Conservation (phyloP, 1,140 invertebrate species). For the Leptinotarsa defecta region DNA sequence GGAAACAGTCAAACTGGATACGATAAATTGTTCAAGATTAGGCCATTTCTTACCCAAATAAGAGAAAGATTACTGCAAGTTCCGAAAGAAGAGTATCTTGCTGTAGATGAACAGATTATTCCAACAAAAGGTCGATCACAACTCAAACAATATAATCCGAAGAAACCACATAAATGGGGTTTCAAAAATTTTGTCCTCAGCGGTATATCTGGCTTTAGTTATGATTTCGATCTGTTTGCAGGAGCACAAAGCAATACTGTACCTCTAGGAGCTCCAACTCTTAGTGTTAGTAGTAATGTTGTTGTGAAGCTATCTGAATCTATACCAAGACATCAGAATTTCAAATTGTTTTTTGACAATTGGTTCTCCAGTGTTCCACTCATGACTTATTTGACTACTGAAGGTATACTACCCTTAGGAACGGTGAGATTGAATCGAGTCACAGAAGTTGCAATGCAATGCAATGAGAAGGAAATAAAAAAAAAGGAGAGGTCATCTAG, state of each 20-base stretch:
- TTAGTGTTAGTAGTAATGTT: constrained; percentile 27
- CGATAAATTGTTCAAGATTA: constrained; percentile 21
- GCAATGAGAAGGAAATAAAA: constrained; percentile 19
- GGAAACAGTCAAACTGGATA: background rate
- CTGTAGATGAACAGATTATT: background rate
- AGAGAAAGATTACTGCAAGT: background rate
- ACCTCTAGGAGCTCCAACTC: background rate
- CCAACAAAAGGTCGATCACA: no score
- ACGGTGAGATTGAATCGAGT: constrained; percentile 12
- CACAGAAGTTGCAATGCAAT: constrained; percentile 14
- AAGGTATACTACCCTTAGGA: constrained; percentile 10
- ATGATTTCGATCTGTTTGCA: no score
- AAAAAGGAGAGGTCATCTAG: no score
- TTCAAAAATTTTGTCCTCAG: background rate
- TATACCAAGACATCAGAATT: constrained; percentile 22
- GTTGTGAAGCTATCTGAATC: constrained; percentile 5
- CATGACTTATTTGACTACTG: constrained; percentile 5
- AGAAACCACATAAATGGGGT: no score
- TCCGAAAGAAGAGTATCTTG: background rate
- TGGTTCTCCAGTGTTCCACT: constrained; percentile 18
- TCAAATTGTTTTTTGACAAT: constrained; percentile 29
- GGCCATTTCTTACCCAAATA: background rate
- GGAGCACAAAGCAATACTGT: background rate
- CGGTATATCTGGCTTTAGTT: no score
- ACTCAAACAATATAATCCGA: no score